Evolutionary conservation across 2,113 vertebrate genomes (phyloP).

Genomic region (Egretta garzetta): DNA sequence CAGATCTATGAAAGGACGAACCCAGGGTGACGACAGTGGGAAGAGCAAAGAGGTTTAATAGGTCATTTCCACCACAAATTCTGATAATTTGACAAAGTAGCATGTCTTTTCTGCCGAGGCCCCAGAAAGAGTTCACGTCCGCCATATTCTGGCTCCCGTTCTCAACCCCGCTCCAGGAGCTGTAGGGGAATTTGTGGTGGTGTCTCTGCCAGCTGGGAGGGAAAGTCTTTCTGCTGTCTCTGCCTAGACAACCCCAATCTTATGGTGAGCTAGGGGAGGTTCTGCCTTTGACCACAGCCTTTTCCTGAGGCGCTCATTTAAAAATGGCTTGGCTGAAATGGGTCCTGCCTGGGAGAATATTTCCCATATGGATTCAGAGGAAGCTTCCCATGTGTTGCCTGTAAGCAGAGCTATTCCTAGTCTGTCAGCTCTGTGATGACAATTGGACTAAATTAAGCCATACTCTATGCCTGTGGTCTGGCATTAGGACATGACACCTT

Average conservation of each 20-base stretch:
- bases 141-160: background rate
- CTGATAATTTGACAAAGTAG: slow-evolving; percentile 30
- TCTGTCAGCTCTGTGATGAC: slow-evolving; percentile 23
- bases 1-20: slow-evolving; percentile 36
- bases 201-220: background rate
- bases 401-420: background rate
- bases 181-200: background rate
- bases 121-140: background rate
- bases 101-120: background rate
- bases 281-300: background rate
- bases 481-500: slow-evolving; percentile 31
- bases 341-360: background rate
- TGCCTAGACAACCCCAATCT: background rate
- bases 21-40: background rate
- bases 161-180: background rate
- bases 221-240: background rate
- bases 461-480: slow-evolving; percentile 31
- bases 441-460: background rate
- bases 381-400: background rate
- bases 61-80: slow-evolving; percentile 27
- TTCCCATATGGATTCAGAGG: background rate
- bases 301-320: background rate
- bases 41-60: slow-evolving; percentile 39
- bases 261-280: background rate
- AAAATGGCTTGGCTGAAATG: background rate